These are phyloP conservation scores for Caenorhabditis becei DNA, from an alignment of 2,888 invertebrate genomes.

Conservation along the genomic window DNA sequence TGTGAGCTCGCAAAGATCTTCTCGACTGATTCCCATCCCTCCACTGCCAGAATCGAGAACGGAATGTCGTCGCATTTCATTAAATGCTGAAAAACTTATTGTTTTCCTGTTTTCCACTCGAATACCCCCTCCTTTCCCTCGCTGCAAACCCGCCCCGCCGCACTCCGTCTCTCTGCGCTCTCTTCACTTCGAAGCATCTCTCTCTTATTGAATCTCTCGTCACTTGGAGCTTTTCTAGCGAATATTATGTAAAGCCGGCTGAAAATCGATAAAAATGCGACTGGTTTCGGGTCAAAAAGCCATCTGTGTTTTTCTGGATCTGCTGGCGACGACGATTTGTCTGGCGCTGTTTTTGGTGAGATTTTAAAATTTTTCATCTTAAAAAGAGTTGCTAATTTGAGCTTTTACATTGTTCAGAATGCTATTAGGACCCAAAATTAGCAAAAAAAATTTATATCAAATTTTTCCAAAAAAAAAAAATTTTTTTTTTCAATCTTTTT, in stretches of 20 bases:
- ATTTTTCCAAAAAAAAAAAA: too few relatives aligned
- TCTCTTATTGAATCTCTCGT: slow-evolving; percentile 1
- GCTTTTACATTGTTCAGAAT: too few relatives aligned
- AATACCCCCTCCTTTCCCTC: not conserved
- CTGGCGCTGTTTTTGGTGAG: slow-evolving; percentile 64
- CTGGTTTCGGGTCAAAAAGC: slow-evolving; percentile 58
- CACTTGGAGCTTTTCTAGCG: not conserved
- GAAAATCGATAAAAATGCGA: slow-evolving; percentile 50
- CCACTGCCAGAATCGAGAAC: slow-evolving; percentile 71
- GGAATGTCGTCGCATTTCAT: slow-evolving; percentile 76
- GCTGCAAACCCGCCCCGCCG: slow-evolving; percentile 28
- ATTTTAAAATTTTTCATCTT: slow-evolving; percentile 6
- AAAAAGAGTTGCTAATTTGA: too few relatives aligned
- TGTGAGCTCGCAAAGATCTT: slow-evolving; percentile 63
- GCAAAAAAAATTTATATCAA: too few relatives aligned
- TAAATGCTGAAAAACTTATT: slow-evolving; percentile 71
- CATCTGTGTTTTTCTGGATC: slow-evolving; percentile 36
- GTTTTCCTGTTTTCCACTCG: too few relatives aligned
- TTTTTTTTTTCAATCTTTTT: too few relatives aligned
- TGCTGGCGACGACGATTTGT: slow-evolving; percentile 43
- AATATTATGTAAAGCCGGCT: slow-evolving; percentile 24
- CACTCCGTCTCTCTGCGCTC: slow-evolving; percentile 29
- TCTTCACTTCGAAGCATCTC: not conserved
- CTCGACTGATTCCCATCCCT: slow-evolving; percentile 70
- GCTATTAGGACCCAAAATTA: too few relatives aligned